Evolutionary conservation across 1,140 invertebrate genomes (phyloP).

Genomic region (Arion vulgaris): DNA sequence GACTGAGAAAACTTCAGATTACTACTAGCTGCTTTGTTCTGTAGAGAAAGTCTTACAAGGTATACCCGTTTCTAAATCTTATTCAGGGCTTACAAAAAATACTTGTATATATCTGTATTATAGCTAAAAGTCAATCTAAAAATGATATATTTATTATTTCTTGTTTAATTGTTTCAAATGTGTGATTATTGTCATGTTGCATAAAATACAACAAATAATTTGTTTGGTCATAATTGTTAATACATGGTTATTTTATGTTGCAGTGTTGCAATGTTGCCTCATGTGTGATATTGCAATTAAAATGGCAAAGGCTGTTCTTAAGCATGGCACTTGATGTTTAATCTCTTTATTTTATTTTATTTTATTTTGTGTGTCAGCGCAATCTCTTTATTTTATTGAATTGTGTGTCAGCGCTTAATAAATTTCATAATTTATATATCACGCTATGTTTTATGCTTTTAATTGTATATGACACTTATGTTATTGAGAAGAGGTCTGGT

Average conservation of each 20-base stretch:
- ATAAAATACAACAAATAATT: background rate
- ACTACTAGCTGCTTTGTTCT: too few relatives aligned
- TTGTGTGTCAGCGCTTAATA: background rate
- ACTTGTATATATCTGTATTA: background rate
- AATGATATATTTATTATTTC: background rate
- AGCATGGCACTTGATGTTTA: background rate
- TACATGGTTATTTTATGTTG: background rate
- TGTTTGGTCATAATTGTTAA: background rate
- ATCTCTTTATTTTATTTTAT: background rate
- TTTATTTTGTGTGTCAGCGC: too few relatives aligned
- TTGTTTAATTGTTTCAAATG: background rate
- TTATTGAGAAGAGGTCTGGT: background rate
- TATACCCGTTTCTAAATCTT: too few relatives aligned
- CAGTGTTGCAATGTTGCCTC: background rate
- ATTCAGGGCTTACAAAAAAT: too few relatives aligned
- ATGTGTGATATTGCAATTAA: slow-evolving; percentile 6
- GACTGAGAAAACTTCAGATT: too few relatives aligned
- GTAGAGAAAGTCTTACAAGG: too few relatives aligned
- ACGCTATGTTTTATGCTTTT: background rate
- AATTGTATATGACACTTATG: background rate
- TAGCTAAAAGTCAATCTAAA: background rate
- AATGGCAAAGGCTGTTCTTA: background rate
- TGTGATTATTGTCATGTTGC: background rate
- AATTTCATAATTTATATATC: slow-evolving; percentile 7
- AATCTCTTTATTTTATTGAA: too few relatives aligned